A percentile compares a stretch with the other conserved stretches of the same genome.
These are phyloP conservation scores for Kryptolebias ocellatus DNA, from an alignment of 2,797 vertebrate species.

Conservation along the genomic window DNA sequence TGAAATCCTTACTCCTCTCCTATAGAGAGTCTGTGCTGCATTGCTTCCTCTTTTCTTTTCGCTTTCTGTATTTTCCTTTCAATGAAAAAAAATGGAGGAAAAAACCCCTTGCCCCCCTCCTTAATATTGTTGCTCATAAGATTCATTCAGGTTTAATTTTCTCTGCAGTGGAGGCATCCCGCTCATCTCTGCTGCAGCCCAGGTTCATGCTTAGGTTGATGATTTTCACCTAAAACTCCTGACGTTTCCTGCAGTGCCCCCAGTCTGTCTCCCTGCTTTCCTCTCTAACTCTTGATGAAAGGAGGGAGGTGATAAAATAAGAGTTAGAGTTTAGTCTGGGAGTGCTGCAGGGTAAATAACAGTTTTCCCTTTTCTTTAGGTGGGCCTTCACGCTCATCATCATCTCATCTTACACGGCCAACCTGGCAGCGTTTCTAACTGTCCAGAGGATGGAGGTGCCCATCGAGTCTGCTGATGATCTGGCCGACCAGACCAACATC, in stretches of 20 bases:
- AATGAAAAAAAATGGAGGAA: not conserved
- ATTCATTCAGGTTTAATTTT: slow-evolving; percentile 33
- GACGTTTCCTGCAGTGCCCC: slow-evolving; percentile 43
- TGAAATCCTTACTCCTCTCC: not conserved
- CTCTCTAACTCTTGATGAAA: slow-evolving; percentile 18
- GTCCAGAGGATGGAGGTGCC: slow-evolving; percentile 94
- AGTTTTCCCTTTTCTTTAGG: slow-evolving; percentile 70
- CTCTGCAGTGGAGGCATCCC: slow-evolving; percentile 29
- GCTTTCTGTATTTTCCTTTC: not conserved
- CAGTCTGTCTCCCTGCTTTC: slow-evolving; percentile 45
- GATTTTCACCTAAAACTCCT: slow-evolving; percentile 49
- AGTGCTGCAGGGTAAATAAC: slow-evolving; percentile 20
- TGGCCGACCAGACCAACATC: slow-evolving; percentile 93
- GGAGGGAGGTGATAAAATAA: not conserved
- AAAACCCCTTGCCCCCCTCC: not conserved
- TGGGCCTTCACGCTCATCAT: slow-evolving; percentile 99
- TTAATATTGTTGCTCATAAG: slow-evolving; percentile 39
- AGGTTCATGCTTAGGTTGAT: slow-evolving; percentile 55
- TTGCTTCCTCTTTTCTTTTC: not conserved
- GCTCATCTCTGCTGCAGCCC: slow-evolving; percentile 31
- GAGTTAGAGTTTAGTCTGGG: not conserved
- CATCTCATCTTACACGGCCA: slow-evolving; percentile 99
- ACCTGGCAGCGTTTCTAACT: slow-evolving; percentile 93
- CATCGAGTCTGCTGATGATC: slow-evolving; percentile 89
- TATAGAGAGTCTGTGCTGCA: not conserved